Conservation (phyloP, 1,140 invertebrate genomes). For the Magallana angulata region DNA sequence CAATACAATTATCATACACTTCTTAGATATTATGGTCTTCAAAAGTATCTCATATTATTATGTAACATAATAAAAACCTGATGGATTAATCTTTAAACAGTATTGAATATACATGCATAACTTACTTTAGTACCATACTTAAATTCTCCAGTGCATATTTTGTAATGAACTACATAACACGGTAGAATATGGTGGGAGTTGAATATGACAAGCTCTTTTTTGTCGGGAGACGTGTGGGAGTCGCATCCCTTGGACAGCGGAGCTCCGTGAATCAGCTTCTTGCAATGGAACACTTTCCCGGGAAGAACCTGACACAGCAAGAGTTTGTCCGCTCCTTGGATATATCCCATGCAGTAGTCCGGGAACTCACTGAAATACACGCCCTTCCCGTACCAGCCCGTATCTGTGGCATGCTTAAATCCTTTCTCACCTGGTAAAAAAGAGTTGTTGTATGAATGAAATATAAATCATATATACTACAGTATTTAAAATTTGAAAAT, state of each 20-base stretch:
- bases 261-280: conserved; percentile 67
- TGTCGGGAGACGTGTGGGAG: conserved; percentile 72
- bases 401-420: conserved; percentile 68
- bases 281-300: conserved; percentile 72
- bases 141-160: conserved; percentile 59
- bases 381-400: conserved; percentile 72
- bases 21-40: too few species aligned
- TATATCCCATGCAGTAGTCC: conserved; percentile 71
- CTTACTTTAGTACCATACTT: conserved; percentile 51
- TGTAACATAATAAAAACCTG: too few species aligned
- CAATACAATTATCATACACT: too few species aligned
- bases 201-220: conserved; percentile 74
- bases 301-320: conserved; percentile 73
- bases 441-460: neutral
- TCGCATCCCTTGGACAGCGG: conserved; percentile 65
- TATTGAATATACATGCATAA: too few species aligned
- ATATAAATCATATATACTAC: too few species aligned
- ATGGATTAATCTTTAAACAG: too few species aligned
- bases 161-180: conserved; percentile 72
- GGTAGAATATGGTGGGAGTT: conserved; percentile 71
- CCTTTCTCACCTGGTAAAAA: conserved; percentile 63
- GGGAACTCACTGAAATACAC: conserved; percentile 76
- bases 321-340: conserved; percentile 63
- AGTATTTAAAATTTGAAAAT: too few species aligned
- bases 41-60: too few species aligned